Evolutionary conservation across 2,888 invertebrate genomes (phyloP), one percentile per base, ranked within the genome.

Genomic region (Embidobia sp.): DNA sequence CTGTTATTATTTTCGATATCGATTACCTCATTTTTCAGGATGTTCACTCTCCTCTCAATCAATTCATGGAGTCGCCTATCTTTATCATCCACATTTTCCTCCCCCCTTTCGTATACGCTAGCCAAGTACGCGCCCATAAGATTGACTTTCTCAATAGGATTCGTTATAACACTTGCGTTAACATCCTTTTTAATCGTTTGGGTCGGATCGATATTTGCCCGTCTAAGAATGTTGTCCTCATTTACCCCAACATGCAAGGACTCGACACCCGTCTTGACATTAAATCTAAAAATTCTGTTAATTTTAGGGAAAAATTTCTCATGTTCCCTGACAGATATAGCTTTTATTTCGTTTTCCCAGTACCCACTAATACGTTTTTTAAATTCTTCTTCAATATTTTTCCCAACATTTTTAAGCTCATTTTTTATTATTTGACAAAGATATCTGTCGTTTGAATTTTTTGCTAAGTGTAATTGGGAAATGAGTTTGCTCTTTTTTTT

Each of bases 301-400:
- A 61, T 29, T 26, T 44, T 33, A 1, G 59, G 59, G 11, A 61
- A 61, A 4, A 61, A 35, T 15, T 33, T 61, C 1, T 22, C 46
- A 6, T 15, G n/a, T 1, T 61, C 35, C 27, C 22, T 46, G 8
- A n/a, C 5, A 5, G 33, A 8, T 3, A 46, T 61, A 16, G 7
- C 5, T 26, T 26, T 35, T 3, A 61, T 46, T 46, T 35, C 35
- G 0, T 46, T 46, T 42, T 46, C 61, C 61, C 61, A 61, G n/a
- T 26, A 46, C 2, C 11, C 26, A n/a, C 46, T 46, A 2, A 48
- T 46, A 10, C 15, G 33, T 1, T 33, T 27, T 15, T 8, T 46
- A 8, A 46, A 46, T 11, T 26, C 46, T 0, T 3, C 5, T 46
- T 26, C 46, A 1, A 46, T 7, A 2, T 6, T 15, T 27, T 27